These are phyloP conservation scores for Dolichoris vasculosae DNA, from an alignment of 1,140 invertebrate species.

Conservation along the genomic window DNA sequence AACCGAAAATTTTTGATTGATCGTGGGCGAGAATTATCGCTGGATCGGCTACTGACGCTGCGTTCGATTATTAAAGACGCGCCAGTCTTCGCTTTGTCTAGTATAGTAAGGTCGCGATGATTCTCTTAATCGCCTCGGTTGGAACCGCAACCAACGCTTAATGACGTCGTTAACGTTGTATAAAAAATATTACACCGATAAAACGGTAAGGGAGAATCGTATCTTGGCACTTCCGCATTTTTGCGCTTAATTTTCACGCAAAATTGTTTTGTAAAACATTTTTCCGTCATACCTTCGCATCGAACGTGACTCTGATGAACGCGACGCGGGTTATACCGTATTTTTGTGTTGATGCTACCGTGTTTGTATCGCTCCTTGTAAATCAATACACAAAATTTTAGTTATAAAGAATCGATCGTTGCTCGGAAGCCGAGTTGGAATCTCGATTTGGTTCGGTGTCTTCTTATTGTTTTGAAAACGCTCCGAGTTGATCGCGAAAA, in stretches of 20 bases:
- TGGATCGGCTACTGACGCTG: background rate
- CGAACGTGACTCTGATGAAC: background rate
- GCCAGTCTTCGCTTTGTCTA: background rate
- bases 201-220: background rate
- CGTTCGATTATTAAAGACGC: constrained; percentile 19
- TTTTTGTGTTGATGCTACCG: background rate
- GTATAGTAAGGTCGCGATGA: background rate
- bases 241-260: background rate
- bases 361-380: background rate
- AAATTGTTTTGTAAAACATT: constrained; percentile 21
- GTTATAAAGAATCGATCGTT: background rate
- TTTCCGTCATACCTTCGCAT: background rate
- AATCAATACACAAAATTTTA: constrained; percentile 7
- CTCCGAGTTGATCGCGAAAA: background rate
- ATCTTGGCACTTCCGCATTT: background rate
- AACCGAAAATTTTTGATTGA: constrained; percentile 24
- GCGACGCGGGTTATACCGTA: background rate
- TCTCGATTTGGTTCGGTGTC: background rate
- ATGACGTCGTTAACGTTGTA: background rate
- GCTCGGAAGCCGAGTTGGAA: background rate
- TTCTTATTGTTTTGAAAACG: background rate
- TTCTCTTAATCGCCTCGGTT: background rate
- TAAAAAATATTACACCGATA: background rate
- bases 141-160: background rate
- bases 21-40: background rate